Percentiles rank a stretch among this genome's conserved stretches.
These are phyloP conservation scores for Paedocypris micromegethes DNA, from an alignment of 2,797 vertebrate species.

Conservation along the genomic window DNA sequence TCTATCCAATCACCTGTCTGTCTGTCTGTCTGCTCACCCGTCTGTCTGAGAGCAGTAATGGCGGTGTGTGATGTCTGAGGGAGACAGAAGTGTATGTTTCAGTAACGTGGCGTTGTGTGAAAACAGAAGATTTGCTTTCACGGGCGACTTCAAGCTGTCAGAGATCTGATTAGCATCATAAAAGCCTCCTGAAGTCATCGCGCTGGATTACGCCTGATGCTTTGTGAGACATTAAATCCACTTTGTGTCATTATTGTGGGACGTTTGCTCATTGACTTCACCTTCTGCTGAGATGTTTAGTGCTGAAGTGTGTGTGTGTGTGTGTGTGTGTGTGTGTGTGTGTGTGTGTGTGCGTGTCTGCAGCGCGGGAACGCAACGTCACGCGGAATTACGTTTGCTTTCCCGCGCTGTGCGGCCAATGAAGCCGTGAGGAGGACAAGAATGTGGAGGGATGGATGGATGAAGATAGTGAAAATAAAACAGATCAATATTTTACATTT, in stretches of 20 bases:
- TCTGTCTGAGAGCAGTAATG: constrained; percentile 3
- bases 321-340: constrained; percentile 59
- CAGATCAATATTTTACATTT: no score
- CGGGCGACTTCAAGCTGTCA: constrained; percentile 47
- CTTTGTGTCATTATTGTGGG: constrained; percentile 57
- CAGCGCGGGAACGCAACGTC: constrained; percentile 55
- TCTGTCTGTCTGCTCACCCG: not conserved
- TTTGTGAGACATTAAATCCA: constrained; percentile 68
- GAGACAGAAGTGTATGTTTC: constrained; percentile 14
- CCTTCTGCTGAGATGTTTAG: constrained; percentile 65
- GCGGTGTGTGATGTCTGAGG: not conserved
- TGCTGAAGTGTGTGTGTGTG: constrained; percentile 52
- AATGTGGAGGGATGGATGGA: no score
- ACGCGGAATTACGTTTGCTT: constrained; percentile 50
- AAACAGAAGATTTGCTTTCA: constrained; percentile 23
- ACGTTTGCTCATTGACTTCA: constrained; percentile 71
- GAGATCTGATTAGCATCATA: constrained; percentile 49
- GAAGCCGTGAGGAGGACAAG: not conserved
- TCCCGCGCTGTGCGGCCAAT: constrained; percentile 24
- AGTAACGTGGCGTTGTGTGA: constrained; percentile 23
- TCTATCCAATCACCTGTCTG: no score
- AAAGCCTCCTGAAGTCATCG: constrained; percentile 48
- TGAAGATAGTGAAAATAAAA: no score
- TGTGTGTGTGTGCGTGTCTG: constrained; percentile 56
- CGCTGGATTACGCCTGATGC: constrained; percentile 61